A percentile compares a stretch with the other conserved stretches of the same genome.
These are phyloP conservation scores for Eupeodes luniger DNA, from an alignment of 2,888 invertebrate species.

Conservation along the genomic window DNA sequence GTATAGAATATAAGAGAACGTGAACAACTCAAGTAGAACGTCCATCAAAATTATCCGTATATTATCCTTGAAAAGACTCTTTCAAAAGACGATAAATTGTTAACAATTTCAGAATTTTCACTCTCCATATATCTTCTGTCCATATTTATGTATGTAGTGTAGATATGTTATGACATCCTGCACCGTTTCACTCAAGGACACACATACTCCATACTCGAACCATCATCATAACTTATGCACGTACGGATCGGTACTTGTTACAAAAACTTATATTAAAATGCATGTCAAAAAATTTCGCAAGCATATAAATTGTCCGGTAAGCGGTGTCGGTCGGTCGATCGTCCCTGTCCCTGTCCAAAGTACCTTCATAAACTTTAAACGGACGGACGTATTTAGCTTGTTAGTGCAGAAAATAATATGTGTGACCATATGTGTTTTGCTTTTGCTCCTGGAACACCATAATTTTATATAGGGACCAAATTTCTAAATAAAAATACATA, in stretches of 20 bases:
- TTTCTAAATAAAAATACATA: conserved; percentile 24
- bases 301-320: conserved; percentile 54
- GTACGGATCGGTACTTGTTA: conserved; percentile 72
- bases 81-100: conserved; percentile 59
- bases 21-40: conserved; percentile 57
- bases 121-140: background rate
- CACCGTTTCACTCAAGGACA: conserved; percentile 47
- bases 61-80: conserved; percentile 37
- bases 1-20: background rate
- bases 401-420: conserved; percentile 55
- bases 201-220: background rate
- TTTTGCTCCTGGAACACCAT: conserved; percentile 45
- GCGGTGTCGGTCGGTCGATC: no score
- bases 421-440: conserved; percentile 30
- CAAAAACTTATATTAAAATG: conserved; percentile 76
- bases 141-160: background rate
- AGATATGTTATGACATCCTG: conserved; percentile 39
- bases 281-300: conserved; percentile 69
- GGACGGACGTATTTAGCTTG: conserved; percentile 74
- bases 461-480: conserved; percentile 29
- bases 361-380: conserved; percentile 69
- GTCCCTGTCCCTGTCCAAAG: conserved; percentile 40
- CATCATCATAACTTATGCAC: conserved; percentile 59
- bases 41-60: conserved; percentile 50
- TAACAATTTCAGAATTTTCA: conserved; percentile 34